These are phyloP conservation scores for Lycophotia porphyrea DNA, from an alignment of 2,888 invertebrate species.

Conservation along the genomic window DNA sequence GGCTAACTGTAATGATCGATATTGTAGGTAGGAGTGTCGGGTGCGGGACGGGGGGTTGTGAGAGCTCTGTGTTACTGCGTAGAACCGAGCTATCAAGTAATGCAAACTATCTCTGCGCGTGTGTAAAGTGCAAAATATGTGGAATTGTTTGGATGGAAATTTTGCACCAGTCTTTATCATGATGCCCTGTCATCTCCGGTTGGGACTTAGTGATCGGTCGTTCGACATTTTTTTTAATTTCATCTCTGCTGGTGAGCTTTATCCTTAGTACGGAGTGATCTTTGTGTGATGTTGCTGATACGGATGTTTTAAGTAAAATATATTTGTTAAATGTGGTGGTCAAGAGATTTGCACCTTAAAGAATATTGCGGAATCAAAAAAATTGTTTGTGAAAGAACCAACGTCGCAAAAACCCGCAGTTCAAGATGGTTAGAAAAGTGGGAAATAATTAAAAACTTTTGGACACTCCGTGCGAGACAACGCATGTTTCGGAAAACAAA, in stretches of 20 bases:
- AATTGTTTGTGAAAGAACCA: neutral
- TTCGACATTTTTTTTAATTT: neutral
- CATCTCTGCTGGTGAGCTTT: too few species aligned
- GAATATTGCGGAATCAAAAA: neutral
- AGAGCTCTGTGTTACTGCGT: neutral
- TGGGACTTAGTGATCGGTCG: neutral
- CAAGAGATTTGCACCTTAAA: neutral
- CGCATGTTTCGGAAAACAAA: neutral
- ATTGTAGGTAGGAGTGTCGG: neutral
- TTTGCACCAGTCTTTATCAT: neutral
- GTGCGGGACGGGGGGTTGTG: neutral
- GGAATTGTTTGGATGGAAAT: neutral
- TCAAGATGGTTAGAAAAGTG: neutral
- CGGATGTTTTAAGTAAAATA: neutral
- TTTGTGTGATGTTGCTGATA: neutral
- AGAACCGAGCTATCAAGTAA: neutral
- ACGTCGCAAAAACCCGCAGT: neutral
- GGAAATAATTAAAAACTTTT: neutral
- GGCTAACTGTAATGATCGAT: neutral
- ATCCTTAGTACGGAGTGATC: neutral
- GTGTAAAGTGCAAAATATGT: conserved; percentile 5
- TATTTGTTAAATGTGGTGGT: neutral
- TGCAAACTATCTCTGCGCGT: conserved; percentile 3
- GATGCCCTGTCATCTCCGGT: neutral
- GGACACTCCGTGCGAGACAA: neutral